Evolutionary conservation across 2,888 invertebrate species (phyloP).

Genomic region (Heliconius charithonia): DNA sequence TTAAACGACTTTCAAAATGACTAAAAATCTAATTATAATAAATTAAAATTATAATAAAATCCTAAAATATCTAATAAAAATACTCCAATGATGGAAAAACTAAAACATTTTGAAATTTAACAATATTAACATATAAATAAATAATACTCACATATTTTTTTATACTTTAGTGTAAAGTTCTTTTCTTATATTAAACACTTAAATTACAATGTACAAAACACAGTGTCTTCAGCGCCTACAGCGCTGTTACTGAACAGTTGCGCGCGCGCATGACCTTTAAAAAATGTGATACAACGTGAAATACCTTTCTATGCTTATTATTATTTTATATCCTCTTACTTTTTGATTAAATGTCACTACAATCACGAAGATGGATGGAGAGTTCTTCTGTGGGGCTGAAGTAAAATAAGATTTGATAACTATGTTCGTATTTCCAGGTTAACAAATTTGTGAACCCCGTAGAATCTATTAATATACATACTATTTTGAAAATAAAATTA

Average conservation of each 20-base stretch:
- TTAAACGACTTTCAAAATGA: background rate
- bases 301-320: slow-evolving; percentile 25
- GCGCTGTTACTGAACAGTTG: slow-evolving; percentile 45
- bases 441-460: no score
- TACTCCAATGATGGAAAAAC: no score
- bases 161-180: background rate
- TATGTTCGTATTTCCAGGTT: no score
- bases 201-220: slow-evolving; percentile 10
- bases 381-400: no score
- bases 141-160: background rate
- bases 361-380: no score
- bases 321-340: background rate
- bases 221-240: slow-evolving; percentile 42
- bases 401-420: no score
- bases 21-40: background rate
- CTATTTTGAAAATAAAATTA: no score
- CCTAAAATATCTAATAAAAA: background rate
- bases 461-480: no score
- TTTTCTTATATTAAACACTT: slow-evolving; percentile 3
- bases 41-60: no score
- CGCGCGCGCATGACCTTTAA: slow-evolving; percentile 44
- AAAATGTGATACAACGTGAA: slow-evolving; percentile 24
- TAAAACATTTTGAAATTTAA: background rate
- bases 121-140: background rate
- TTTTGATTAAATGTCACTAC: background rate